phyloP scores from a whole-genome alignment of 2,888 invertebrate genomes.

The Cepaea hortensis region DNA sequence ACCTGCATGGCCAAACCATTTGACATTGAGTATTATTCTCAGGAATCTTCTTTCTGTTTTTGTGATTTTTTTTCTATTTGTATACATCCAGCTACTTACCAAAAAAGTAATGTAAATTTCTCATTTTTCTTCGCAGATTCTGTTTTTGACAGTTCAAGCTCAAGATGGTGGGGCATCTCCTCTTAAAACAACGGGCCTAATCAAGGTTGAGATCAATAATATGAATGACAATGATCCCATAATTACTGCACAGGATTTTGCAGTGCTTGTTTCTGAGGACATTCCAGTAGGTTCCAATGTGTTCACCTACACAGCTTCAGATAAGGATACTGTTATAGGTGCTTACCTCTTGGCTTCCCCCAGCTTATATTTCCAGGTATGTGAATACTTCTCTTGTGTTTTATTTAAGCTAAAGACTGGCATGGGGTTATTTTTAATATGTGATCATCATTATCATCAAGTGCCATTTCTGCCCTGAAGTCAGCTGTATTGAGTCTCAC shows the following conservation, averaged over 20 bases:
- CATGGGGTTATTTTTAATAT: not conserved
- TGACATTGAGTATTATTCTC: no score
- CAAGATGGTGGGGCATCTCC: constrained; percentile 60
- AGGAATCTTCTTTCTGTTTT: no score
- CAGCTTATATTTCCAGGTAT: constrained; percentile 40
- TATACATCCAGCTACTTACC: no score
- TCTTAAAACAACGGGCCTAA: constrained; percentile 54
- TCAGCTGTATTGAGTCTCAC: no score
- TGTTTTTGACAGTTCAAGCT: constrained; percentile 47
- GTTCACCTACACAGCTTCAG: constrained; percentile 58
- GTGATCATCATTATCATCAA: no score
- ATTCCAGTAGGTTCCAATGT: constrained; percentile 57
- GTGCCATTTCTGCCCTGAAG: no score
- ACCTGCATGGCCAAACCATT: no score
- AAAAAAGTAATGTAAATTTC: not conserved
- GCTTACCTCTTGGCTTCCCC: constrained; percentile 8
- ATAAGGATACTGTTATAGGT: constrained; percentile 59
- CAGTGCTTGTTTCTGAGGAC: constrained; percentile 58
- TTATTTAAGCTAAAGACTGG: not conserved
- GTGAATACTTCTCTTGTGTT: not conserved
- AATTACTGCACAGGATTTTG: constrained; percentile 55
- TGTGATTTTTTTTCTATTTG: no score
- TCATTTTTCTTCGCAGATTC: not conserved
- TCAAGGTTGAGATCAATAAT: constrained; percentile 62
- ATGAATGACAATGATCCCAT: constrained; percentile 68